A percentile compares a stretch with the other conserved stretches of the same genome.
Evolutionary conservation across 2,797 vertebrate species (phyloP).

Genomic region (Enteromius fasciolatus): DNA sequence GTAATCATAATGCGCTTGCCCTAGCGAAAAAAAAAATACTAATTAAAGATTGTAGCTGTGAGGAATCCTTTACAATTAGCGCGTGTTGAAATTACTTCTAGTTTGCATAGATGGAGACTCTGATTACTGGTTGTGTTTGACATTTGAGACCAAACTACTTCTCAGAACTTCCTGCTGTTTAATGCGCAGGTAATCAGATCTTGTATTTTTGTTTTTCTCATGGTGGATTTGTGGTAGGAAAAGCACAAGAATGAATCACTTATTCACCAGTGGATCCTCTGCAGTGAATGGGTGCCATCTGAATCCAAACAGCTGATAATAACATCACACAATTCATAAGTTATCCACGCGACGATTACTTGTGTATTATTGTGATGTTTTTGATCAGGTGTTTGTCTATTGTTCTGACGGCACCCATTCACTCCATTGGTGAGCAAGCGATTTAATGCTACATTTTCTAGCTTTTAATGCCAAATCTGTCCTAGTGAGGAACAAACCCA

Average conservation of each 20-base stretch:
- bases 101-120: not conserved
- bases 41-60: conserved; percentile 6
- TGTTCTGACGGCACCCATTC: no score
- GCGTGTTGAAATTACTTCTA: not conserved
- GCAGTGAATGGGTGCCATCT: no score
- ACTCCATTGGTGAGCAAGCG: no score
- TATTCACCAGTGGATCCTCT: no score
- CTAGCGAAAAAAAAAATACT: not conserved
- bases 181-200: not conserved
- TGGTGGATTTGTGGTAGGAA: not conserved
- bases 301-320: no score
- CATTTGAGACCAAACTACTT: conserved; percentile 27
- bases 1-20: not conserved
- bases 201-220: not conserved
- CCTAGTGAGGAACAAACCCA: no score
- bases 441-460: no score
- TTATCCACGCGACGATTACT: no score
- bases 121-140: conserved; percentile 25
- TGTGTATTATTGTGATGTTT: no score
- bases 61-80: conserved; percentile 23
- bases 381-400: no score
- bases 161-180: conserved; percentile 4
- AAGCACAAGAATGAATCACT: not conserved
- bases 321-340: no score
- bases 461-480: no score